These are phyloP conservation scores for Coracias cyanogaster DNA, from an alignment of 2,797 vertebrate species.

Conservation along the genomic window DNA sequence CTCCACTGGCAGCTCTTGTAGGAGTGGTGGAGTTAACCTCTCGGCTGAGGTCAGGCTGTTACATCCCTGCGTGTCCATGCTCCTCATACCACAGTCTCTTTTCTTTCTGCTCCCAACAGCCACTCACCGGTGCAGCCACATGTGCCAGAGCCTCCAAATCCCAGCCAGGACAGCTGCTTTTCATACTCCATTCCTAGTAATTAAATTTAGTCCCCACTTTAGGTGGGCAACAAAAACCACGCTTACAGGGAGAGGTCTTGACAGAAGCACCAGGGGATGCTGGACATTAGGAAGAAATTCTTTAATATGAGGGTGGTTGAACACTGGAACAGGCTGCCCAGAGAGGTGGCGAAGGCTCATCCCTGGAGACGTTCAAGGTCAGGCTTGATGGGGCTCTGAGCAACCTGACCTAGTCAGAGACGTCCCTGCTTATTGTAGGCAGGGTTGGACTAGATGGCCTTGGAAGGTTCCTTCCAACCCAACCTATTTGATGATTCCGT, in stretches of 20 bases:
- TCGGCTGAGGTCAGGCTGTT: neutral
- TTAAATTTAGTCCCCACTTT: accelerated
- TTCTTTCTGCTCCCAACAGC: neutral
- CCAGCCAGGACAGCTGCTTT: neutral
- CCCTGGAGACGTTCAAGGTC: too few relatives aligned
- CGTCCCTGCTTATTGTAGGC: too few relatives aligned
- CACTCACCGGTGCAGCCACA: accelerated
- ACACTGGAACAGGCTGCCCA: too few relatives aligned
- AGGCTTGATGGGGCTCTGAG: too few relatives aligned
- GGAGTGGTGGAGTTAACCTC: neutral
- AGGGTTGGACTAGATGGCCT: too few relatives aligned
- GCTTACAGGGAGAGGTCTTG: accelerated
- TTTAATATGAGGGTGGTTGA: too few relatives aligned
- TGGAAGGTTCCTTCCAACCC: too few relatives aligned
- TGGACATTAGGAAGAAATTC: too few relatives aligned
- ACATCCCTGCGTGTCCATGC: neutral
- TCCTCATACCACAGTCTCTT: neutral
- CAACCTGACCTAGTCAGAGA: too few relatives aligned
- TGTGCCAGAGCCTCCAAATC: neutral
- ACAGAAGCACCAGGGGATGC: neutral
- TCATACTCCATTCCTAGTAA: accelerated
- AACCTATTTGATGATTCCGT: too few relatives aligned
- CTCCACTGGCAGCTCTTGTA: neutral
- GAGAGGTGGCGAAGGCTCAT: too few relatives aligned
- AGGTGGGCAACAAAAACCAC: accelerated